A percentile compares a stretch with the other conserved stretches of the same genome.
Evolutionary conservation across 2,888 invertebrate genomes (phyloP).

Genomic region (Epinotia nisella): DNA sequence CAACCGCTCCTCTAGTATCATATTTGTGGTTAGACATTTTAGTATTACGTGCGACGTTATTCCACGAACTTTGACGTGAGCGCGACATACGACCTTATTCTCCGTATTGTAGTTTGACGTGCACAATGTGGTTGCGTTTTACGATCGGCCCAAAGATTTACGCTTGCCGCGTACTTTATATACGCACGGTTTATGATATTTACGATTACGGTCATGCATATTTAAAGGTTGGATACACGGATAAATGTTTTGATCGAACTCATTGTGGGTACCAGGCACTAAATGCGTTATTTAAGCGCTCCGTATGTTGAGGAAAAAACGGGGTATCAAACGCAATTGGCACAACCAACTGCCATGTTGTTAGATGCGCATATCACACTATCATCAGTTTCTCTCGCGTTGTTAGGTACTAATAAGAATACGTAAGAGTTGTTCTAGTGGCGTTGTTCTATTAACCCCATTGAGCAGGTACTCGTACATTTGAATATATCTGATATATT

Average conservation of each 20-base stretch:
- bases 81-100: constrained; percentile 1
- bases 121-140: constrained; percentile 68
- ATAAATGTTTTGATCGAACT: constrained; percentile 33
- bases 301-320: background rate
- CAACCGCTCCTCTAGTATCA: background rate
- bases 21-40: background rate
- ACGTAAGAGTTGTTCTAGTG: background rate
- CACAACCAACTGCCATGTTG: background rate
- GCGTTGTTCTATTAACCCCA: too few relatives aligned
- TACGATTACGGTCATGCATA: constrained; percentile 72
- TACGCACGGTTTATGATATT: constrained; percentile 69
- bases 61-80: constrained; percentile 2
- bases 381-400: background rate
- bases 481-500: background rate
- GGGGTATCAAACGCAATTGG: background rate
- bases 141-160: constrained; percentile 70
- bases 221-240: constrained; percentile 42
- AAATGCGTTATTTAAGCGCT: background rate
- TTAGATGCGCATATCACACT: too few relatives aligned
- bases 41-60: background rate
- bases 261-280: constrained; percentile 19
- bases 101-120: constrained; percentile 55
- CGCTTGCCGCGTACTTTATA: constrained; percentile 64
- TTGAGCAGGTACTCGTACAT: background rate
- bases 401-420: too few relatives aligned